Conservation (phyloP, 2,888 invertebrate species). For the Gisinianus flammeolus region DNA sequence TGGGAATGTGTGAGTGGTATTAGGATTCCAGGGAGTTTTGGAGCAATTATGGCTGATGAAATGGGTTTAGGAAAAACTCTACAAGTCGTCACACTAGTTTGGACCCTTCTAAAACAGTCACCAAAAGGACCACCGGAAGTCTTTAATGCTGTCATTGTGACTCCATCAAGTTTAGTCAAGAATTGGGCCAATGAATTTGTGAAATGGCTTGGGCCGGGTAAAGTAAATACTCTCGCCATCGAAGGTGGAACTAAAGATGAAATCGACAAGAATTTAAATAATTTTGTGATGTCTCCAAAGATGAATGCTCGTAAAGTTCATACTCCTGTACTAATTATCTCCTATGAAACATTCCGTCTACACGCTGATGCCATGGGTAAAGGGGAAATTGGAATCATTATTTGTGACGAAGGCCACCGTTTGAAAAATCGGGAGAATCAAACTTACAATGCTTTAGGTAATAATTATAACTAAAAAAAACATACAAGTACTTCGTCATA, state of each 20-base stretch:
- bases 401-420: conserved; percentile 99
- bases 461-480: conserved; percentile 2
- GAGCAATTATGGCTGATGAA: conserved; percentile 99
- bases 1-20: conserved; percentile 96
- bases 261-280: conserved; percentile 77
- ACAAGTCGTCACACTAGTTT: conserved; percentile 94
- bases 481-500: not conserved
- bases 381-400: conserved; percentile 89
- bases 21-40: conserved; percentile 82
- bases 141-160: conserved; percentile 91
- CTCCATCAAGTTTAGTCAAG: conserved; percentile 96
- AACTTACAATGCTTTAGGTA: conserved; percentile 54
- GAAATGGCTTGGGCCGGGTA: conserved; percentile 86
- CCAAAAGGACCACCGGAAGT: conserved; percentile 83
- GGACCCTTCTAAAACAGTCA: conserved; percentile 92
- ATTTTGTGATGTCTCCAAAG: conserved; percentile 75
- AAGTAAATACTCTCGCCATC: conserved; percentile 73
- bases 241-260: conserved; percentile 82
- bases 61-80: conserved; percentile 91
- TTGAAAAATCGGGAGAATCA: conserved; percentile 91
- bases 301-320: conserved; percentile 75
- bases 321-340: conserved; percentile 94
- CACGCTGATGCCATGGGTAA: conserved; percentile 88
- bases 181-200: conserved; percentile 99
- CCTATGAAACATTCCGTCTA: conserved; percentile 97